phyloP scores from a whole-genome alignment of 2,888 invertebrate species.

The Drosophila fungiperda region DNA sequence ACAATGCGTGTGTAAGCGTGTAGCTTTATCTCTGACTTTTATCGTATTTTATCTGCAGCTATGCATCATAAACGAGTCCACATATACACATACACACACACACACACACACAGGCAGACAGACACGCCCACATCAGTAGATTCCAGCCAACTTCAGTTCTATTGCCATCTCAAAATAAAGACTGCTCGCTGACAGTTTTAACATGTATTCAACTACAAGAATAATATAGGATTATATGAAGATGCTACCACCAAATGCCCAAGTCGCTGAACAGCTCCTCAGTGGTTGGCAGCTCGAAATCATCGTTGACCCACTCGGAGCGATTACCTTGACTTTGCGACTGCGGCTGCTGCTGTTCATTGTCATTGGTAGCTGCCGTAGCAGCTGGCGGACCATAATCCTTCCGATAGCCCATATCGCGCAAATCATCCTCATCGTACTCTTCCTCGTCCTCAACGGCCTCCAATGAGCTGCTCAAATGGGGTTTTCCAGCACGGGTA shows the following conservation, averaged over 20 bases:
- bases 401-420: constrained; percentile 78
- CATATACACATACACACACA: constrained; percentile 22
- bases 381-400: constrained; percentile 59
- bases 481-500: constrained; percentile 17
- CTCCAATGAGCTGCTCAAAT: constrained; percentile 69
- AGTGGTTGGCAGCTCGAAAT: constrained; percentile 80
- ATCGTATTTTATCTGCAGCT: constrained; percentile 68
- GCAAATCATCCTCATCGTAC: constrained; percentile 80
- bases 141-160: constrained; percentile 26
- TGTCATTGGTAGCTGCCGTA: constrained; percentile 1
- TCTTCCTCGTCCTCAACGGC: constrained; percentile 82
- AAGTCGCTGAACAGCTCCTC: constrained; percentile 82
- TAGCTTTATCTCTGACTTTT: constrained; percentile 60
- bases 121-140: constrained; percentile 33
- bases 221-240: neutral
- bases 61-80: constrained; percentile 74
- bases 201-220: constrained; percentile 23
- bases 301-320: constrained; percentile 82
- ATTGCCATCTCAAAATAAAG: constrained; percentile 40
- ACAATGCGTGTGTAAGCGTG: constrained; percentile 46
- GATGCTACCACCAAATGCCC: constrained; percentile 82
- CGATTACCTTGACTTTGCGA: constrained; percentile 31
- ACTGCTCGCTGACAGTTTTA: constrained; percentile 26
- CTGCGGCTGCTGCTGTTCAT: constrained; percentile 3
- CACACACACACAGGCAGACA: neutral